Base-by-base conservation (phyloP, 2,888 invertebrate species). In the Tricholauxania praeusta region DNA sequence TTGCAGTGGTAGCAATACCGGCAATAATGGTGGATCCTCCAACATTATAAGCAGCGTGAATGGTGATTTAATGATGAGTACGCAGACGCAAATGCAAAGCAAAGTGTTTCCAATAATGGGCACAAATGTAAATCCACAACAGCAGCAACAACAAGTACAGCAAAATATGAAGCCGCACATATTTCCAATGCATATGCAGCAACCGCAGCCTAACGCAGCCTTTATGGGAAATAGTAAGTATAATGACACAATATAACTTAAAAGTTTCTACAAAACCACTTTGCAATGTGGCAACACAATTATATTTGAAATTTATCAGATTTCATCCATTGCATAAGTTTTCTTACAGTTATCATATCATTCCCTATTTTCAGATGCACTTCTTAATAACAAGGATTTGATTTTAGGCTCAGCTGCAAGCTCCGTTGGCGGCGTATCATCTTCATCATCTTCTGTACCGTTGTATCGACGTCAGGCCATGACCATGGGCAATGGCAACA, bases 381-480 rank as follows among this genome's bases (percentile, higher is more conserved):
- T 78, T 17, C 66, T 79, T 64, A 82, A 82, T 28, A 80, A 80
- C 62, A 78, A 80, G 57, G 79, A 80, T 51, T 75, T 76, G 63
- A 67, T 79, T 28, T 68, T 78, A 48, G 39, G 39, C 74, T 75
- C 72, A 63, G 75, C 75, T 72, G 80, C 77, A 76, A 79, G 77
- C 12, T 59, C 55, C 49, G 65, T 22, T 39, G 74, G 60, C 65
- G 75, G 77, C 32, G 78, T 75, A 66, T 63, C 78, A 12, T 73
- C 75, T 15, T 71, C 79, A n/a, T 78, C 79, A 63, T 76, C 78
- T 3, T 89, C 89, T 5, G 87, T 89, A 71, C 90, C 90, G 3
- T 82, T 90, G 52, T 89, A 90, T 78, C 85, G 88, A 22, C 85
- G 89, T 2, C 89, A 89, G 77, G 87, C 87, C 8, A 80, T 85